These are phyloP conservation scores for Sitophilus oryzae DNA, from an alignment of 1,140 invertebrate species.

Conservation along the genomic window DNA sequence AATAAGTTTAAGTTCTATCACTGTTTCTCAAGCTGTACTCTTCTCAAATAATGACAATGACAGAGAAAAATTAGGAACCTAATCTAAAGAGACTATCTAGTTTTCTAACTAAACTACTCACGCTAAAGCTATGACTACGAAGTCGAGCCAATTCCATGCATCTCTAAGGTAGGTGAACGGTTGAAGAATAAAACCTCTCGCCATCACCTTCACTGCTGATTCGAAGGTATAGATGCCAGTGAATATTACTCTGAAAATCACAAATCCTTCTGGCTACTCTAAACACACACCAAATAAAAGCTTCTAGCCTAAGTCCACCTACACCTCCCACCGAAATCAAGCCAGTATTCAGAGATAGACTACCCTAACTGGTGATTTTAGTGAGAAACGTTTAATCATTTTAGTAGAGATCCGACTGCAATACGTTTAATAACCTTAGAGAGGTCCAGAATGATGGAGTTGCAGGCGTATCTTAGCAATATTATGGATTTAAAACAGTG, in stretches of 20 bases:
- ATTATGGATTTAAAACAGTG: too few relatives aligned
- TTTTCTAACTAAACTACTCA: slow-evolving; percentile 67
- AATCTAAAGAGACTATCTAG: slow-evolving; percentile 16
- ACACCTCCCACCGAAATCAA: too few relatives aligned
- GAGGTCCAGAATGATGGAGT: too few relatives aligned
- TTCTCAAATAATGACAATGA: not conserved
- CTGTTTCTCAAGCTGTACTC: not conserved
- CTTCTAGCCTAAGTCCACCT: not conserved
- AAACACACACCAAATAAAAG: slow-evolving; percentile 8
- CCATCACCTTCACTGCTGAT: slow-evolving; percentile 97
- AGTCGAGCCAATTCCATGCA: slow-evolving; percentile 99
- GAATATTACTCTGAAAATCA: slow-evolving; percentile 89
- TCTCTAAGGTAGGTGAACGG: slow-evolving; percentile 99
- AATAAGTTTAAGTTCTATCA: not conserved
- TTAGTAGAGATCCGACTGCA: too few relatives aligned
- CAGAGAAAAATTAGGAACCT: slow-evolving; percentile 11
- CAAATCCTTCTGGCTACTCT: slow-evolving; percentile 16
- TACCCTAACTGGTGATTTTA: too few relatives aligned
- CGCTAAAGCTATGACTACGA: slow-evolving; percentile 99
- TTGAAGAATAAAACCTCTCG: slow-evolving; percentile 97
- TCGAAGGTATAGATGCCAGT: slow-evolving; percentile 99
- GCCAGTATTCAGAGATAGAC: too few relatives aligned
- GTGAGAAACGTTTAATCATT: too few relatives aligned
- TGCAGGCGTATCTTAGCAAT: too few relatives aligned
- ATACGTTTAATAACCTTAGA: too few relatives aligned